Evolutionary conservation across 92 coral and sea anemone genomes (phyloP).

Genomic region (Metridium senile): DNA sequence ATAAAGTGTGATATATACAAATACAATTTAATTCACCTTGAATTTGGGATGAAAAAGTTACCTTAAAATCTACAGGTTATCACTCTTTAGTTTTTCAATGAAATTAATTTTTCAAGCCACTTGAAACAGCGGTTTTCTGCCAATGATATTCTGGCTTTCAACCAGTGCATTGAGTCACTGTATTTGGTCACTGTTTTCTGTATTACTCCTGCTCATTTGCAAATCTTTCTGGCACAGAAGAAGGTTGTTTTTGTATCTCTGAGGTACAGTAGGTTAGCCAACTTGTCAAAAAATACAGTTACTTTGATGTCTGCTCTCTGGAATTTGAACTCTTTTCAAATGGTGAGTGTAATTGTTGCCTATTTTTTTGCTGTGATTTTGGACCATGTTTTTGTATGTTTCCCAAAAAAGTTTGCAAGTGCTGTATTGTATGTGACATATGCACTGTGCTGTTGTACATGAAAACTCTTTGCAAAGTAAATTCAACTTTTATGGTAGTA

Average conservation of each 20-base stretch:
- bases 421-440: not conserved
- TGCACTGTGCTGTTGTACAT: too few species aligned
- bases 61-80: not conserved
- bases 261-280: conserved; percentile 7
- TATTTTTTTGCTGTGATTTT: conserved; percentile 19
- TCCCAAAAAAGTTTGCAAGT: not conserved
- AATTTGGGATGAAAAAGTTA: too few species aligned
- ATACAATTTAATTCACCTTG: not conserved
- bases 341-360: conserved; percentile 26
- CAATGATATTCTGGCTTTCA: conserved; percentile 19
- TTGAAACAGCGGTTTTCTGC: not conserved
- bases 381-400: conserved; percentile 3
- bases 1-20: not conserved
- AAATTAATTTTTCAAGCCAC: conserved; percentile 10
- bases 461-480: too few species aligned
- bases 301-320: conserved; percentile 30
- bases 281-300: conserved; percentile 20
- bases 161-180: conserved; percentile 15
- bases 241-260: not conserved
- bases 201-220: conserved; percentile 10
- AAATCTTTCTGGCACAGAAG: conserved; percentile 14
- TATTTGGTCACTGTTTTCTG: conserved; percentile 15
- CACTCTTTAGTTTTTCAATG: not conserved
- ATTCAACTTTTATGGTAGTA: too few species aligned
- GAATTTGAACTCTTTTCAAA: conserved; percentile 41